These are phyloP conservation scores for Myioborus melanocephalus DNA, from an alignment of 2,797 vertebrate species.

Conservation along the genomic window DNA sequence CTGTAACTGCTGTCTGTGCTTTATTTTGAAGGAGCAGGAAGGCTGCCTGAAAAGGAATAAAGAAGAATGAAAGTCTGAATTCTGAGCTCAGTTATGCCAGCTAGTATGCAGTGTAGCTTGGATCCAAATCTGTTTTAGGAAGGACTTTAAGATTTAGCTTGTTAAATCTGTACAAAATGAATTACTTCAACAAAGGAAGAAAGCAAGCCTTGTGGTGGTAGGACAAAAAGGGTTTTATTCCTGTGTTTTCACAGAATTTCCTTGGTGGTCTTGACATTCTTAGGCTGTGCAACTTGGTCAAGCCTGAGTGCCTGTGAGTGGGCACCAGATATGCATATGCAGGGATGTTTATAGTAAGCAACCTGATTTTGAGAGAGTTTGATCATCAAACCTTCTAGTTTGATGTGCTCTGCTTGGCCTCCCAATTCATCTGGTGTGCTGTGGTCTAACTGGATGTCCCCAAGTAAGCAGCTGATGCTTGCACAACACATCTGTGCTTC, in stretches of 20 bases:
- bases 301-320: not conserved
- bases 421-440: not conserved
- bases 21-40: not conserved
- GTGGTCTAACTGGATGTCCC: not conserved
- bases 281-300: not conserved
- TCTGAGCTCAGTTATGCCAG: not conserved
- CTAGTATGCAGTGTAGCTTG: not conserved
- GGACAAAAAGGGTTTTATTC: constrained; percentile 41
- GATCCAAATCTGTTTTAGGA: constrained; percentile 25
- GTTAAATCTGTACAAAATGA: constrained; percentile 32
- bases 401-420: not conserved
- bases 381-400: not conserved
- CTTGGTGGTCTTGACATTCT: constrained; percentile 7
- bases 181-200: constrained; percentile 34
- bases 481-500: not conserved
- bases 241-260: not conserved
- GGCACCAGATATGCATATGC: not conserved
- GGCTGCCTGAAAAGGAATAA: not conserved
- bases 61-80: not conserved
- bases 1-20: not conserved
- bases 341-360: not conserved
- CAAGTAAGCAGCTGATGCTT: not conserved
- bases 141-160: constrained; percentile 33
- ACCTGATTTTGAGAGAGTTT: not conserved
- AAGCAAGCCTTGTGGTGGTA: constrained; percentile 43